phyloP scores from a whole-genome alignment of 2,888 invertebrate genomes.

The Gasteruption jaculator region DNA sequence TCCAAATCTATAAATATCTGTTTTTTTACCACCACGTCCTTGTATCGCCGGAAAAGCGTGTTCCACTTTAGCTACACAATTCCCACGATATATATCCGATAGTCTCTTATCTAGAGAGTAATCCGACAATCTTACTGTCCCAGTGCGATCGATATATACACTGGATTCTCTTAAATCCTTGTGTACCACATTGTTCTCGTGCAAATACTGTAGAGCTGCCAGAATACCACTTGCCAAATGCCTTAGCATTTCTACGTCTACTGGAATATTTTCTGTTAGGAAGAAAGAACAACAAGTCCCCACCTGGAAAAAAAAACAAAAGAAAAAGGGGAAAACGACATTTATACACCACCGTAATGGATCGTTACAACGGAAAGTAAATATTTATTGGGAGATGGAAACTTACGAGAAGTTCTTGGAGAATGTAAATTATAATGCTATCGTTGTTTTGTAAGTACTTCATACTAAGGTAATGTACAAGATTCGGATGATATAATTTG shows the following conservation, averaged over 20 bases:
- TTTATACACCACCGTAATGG: not conserved
- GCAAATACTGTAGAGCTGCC: constrained; percentile 72
- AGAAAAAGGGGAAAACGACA: constrained; percentile 8
- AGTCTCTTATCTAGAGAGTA: constrained; percentile 68
- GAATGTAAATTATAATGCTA: constrained; percentile 62
- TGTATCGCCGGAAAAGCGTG: constrained; percentile 46
- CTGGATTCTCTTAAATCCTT: constrained; percentile 73
- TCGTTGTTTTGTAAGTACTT: constrained; percentile 62
- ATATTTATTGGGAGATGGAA: constrained; percentile 27
- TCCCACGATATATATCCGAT: constrained; percentile 54
- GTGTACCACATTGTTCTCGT: constrained; percentile 78
- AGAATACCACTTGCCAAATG: constrained; percentile 70
- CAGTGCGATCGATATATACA: constrained; percentile 67
- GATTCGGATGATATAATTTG: constrained; percentile 66
- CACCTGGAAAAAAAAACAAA: constrained; percentile 38
- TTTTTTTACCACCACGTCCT: constrained; percentile 61
- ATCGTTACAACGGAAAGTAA: constrained; percentile 28
- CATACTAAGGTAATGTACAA: constrained; percentile 74
- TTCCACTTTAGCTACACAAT: constrained; percentile 40
- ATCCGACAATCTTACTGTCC: constrained; percentile 61
- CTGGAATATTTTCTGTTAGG: constrained; percentile 53
- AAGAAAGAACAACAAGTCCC: constrained; percentile 53
- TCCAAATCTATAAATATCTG: constrained; percentile 71
- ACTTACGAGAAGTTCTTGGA: constrained; percentile 65
- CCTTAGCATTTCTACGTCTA: constrained; percentile 58